Conservation (phyloP, 2,797 vertebrate genomes). For the Pseudochromis fuscus region DNA sequence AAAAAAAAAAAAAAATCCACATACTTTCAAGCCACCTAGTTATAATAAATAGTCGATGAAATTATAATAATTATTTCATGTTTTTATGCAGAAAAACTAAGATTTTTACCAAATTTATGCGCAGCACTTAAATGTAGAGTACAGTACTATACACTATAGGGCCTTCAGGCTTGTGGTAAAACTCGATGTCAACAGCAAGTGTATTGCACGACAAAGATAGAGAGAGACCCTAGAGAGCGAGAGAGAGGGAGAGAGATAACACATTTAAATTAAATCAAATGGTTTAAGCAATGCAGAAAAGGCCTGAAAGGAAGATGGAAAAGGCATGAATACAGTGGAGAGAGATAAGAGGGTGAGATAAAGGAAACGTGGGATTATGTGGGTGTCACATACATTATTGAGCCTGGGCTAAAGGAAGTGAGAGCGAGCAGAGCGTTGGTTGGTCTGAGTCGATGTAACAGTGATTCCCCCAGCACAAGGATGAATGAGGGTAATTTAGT, state of each 20-base stretch:
- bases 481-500: constrained; percentile 78
- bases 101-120: neutral
- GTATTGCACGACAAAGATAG: constrained; percentile 58
- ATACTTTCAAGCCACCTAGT: neutral
- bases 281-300: constrained; percentile 40
- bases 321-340: constrained; percentile 18
- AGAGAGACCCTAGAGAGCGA: constrained; percentile 41
- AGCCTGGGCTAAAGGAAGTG: constrained; percentile 56
- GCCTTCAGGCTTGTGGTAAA: constrained; percentile 58
- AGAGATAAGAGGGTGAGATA: constrained; percentile 26
- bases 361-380: constrained; percentile 59
- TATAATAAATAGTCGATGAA: constrained; percentile 7
- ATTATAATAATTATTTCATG: neutral
- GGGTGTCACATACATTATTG: constrained; percentile 76
- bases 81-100: neutral
- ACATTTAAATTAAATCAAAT: constrained; percentile 65
- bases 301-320: constrained; percentile 29
- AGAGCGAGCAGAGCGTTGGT: constrained; percentile 28
- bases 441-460: constrained; percentile 41
- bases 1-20: neutral
- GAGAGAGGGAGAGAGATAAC: constrained; percentile 19
- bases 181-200: constrained; percentile 69
- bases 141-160: constrained; percentile 30
- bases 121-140: constrained; percentile 27
- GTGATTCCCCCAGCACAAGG: constrained; percentile 61